Conservation (phyloP, 2,797 vertebrate genomes). For the Oceanodroma leucorhoa region DNA sequence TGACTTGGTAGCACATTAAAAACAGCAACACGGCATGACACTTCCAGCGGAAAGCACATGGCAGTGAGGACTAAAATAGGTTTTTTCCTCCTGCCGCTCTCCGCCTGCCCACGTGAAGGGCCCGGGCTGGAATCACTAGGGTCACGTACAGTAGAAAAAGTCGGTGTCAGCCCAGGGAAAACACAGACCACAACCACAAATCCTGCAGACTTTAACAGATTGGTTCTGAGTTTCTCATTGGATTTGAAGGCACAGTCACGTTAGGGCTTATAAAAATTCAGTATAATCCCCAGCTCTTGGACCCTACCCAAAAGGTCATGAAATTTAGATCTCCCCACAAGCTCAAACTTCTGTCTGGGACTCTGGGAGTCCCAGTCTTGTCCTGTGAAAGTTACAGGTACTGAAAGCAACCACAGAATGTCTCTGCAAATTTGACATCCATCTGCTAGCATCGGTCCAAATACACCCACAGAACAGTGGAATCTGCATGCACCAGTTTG, state of each 20-base stretch:
- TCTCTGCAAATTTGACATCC: not conserved
- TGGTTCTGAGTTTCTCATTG: not conserved
- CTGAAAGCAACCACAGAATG: not conserved
- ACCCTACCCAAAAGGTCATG: not conserved
- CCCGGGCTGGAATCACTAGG: not conserved
- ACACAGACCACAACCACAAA: not conserved
- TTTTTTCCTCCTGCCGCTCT: not conserved
- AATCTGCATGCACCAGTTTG: not conserved
- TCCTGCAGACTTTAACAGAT: not conserved
- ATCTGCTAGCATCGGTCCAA: not conserved
- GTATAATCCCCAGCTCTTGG: not conserved
- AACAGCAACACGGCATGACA: rapidly evolving
- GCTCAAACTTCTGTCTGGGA: not conserved
- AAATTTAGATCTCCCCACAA: not conserved
- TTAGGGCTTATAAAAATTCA: not conserved
- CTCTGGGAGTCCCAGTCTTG: not conserved
- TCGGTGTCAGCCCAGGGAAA: not conserved
- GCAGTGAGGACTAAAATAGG: not conserved
- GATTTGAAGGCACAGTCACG: not conserved
- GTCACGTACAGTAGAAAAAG: not conserved
- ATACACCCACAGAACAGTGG: not conserved
- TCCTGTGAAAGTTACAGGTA: not conserved
- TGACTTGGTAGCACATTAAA: not conserved
- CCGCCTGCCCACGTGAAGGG: not conserved
- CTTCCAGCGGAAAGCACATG: not conserved